Evolutionary conservation across 2,888 invertebrate genomes (phyloP).

Genomic region (Drosophila buzzatii): DNA sequence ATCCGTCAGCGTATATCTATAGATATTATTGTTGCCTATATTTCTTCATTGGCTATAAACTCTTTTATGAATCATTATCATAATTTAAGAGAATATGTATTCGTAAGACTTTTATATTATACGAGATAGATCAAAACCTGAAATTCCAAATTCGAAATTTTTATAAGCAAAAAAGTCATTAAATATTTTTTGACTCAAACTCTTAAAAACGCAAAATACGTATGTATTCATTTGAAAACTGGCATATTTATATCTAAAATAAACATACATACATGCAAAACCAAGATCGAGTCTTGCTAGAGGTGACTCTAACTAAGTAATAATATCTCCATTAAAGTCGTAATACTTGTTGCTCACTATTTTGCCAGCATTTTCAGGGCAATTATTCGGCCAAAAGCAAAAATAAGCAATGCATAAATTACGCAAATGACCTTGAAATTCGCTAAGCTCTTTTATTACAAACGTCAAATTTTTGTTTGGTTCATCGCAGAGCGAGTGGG

Average conservation of each 20-base stretch:
- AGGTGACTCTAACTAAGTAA: constrained; percentile 6
- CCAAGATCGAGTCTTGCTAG: background rate
- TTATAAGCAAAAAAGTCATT: too few relatives aligned
- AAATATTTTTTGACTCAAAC: too few relatives aligned
- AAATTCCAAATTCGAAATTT: background rate
- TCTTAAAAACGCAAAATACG: background rate
- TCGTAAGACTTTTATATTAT: too few relatives aligned
- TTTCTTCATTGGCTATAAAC: background rate
- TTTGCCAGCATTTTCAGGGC: constrained; percentile 32
- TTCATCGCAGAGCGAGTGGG: constrained; percentile 19
- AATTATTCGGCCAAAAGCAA: constrained; percentile 33
- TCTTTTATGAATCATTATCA: background rate
- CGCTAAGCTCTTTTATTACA: constrained; percentile 36
- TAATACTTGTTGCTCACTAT: constrained; percentile 33
- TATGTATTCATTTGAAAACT: background rate
- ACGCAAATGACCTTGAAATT: constrained; percentile 47
- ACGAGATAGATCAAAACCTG: background rate
- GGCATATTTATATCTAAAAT: too few relatives aligned
- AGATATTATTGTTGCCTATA: background rate
- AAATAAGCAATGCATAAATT: constrained; percentile 34
- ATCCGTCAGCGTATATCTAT: too few relatives aligned
- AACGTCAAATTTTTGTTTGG: constrained; percentile 23
- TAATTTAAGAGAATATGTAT: background rate
- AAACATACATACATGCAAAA: background rate
- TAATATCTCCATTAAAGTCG: constrained; percentile 29